phyloP scores from a whole-genome alignment of 2,113 vertebrate genomes.

The Progne subis region DNA sequence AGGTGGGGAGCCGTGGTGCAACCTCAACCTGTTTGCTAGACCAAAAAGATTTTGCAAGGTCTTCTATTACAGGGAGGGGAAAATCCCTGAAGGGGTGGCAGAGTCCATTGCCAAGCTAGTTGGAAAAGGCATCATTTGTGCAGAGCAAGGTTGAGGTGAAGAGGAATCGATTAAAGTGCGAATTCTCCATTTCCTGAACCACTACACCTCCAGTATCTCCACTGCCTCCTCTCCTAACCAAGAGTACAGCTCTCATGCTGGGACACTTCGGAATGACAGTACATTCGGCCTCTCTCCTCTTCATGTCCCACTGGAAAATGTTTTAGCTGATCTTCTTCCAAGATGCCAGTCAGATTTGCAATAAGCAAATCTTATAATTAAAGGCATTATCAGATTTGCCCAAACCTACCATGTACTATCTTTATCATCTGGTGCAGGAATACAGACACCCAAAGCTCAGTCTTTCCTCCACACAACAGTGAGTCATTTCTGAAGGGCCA shows the following conservation, averaged over 20 bases:
- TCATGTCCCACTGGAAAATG: neutral
- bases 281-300: neutral
- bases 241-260: neutral
- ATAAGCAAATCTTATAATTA: neutral
- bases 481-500: slow-evolving; percentile 29
- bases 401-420: neutral
- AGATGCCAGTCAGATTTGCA: neutral
- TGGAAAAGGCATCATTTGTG: neutral
- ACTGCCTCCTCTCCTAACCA: neutral
- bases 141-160: neutral
- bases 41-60: neutral
- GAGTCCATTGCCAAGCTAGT: neutral
- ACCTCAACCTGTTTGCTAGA: neutral
- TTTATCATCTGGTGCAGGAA: neutral
- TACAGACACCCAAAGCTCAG: neutral
- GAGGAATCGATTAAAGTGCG: neutral
- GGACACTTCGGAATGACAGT: neutral
- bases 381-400: neutral
- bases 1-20: neutral
- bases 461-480: neutral
- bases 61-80: neutral
- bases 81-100: neutral
- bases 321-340: neutral
- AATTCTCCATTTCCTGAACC: neutral
- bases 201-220: rapidly evolving